phyloP scores from a whole-genome alignment of 2,797 vertebrate genomes.

The Alauda arvensis region DNA sequence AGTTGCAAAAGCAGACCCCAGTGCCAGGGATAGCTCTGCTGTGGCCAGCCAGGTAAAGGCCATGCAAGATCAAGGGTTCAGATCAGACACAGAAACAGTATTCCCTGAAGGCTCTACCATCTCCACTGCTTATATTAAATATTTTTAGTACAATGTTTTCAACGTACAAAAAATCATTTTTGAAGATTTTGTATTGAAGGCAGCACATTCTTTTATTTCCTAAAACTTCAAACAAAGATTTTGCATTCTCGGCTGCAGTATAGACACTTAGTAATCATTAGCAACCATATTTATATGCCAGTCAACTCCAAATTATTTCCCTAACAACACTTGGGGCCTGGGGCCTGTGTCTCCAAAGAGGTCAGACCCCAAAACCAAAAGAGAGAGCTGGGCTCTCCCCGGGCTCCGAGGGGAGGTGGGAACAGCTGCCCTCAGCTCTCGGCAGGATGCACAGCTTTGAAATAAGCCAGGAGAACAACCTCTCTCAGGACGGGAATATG shows the following conservation, averaged over 20 bases:
- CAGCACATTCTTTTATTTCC: not conserved
- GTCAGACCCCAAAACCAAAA: not conserved
- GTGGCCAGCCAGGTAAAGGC: fast-evolving
- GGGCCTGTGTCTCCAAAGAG: not conserved
- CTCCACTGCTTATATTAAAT: not conserved
- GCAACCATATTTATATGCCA: not conserved
- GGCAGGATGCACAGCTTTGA: not conserved
- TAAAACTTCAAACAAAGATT: not conserved
- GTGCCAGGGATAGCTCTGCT: not conserved
- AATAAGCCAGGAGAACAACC: not conserved
- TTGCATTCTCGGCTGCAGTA: not conserved
- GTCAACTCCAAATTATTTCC: not conserved
- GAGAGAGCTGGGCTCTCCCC: not conserved
- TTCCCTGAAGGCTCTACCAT: not conserved
- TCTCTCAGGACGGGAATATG: not conserved
- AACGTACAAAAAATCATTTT: not conserved
- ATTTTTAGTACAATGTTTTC: not conserved
- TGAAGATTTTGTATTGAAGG: not conserved
- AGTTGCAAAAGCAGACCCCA: not conserved
- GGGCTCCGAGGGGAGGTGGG: not conserved
- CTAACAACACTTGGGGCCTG: not conserved
- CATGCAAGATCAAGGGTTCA: fast-evolving
- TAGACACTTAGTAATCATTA: not conserved
- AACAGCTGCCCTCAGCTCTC: not conserved
- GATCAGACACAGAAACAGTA: not conserved